Evolutionary conservation across 2,888 invertebrate genomes (phyloP), one percentile per base, ranked within the genome.

Genomic region (Apamea epomidion): DNA sequence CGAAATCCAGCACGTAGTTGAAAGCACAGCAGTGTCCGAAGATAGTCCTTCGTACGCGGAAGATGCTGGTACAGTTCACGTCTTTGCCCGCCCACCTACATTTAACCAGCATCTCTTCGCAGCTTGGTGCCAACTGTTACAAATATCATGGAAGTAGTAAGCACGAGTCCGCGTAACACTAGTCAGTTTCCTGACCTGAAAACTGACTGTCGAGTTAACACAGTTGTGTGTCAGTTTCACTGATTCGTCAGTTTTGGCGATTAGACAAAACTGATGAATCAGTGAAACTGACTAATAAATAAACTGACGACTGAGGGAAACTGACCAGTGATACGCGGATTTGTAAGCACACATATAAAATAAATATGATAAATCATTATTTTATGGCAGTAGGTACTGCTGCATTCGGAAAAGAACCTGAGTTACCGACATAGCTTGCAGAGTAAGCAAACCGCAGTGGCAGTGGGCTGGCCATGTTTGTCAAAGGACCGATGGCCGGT

Each of bases 1-100:
- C 90, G 65, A 92, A 92, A 10, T 92, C 90, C n/a, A 95, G 80
- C 0, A 95, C 91, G 73, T 97, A 97, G 90, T 97, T 97, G 87
- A 97, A 97, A 1, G 94, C 93, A 85, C 98, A 98, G 91, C 98
- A 98, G 87, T 96, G 97, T 0, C 98, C 98, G n/a, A 96, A 95
- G 14, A 94, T 93, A 0, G 98, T 97, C 45, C 96, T 94, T 0
- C 97, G 94, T 0, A 94, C 91, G 0, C 82, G 51, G 89, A 98
- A 97, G 16, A 97, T 88, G 0, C 94, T 90, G 0, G 77, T 88
- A 85, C 97, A 97, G 45, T 96, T 91, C 1, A 93, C 89, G 0
- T 79, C 12, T 7, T 88, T 48, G 0, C 96, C 96, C 1, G 89
- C 94, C 97, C 97, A 97, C 0, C 85, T 68, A 84, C 98, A 98